These are phyloP conservation scores for Lithobius niger DNA, from an alignment of 1,140 invertebrate species.

Conservation along the genomic window DNA sequence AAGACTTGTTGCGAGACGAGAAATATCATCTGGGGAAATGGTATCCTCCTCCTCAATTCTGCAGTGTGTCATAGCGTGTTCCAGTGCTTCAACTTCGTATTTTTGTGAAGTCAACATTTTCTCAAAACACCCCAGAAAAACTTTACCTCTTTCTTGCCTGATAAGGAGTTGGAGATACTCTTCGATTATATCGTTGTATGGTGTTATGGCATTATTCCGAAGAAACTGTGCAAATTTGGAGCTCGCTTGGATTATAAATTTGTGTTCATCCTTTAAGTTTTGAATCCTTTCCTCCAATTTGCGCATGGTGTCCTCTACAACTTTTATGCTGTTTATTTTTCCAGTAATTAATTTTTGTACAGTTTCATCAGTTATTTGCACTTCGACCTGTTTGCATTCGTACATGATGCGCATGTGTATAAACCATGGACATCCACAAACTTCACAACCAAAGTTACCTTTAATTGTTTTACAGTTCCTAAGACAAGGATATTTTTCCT, in stretches of 20 bases:
- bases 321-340: background rate
- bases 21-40: no score
- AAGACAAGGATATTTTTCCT: background rate
- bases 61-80: no score
- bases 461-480: background rate
- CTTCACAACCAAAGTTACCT: background rate
- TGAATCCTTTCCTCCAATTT: background rate
- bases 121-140: background rate
- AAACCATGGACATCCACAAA: background rate
- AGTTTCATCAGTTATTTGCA: background rate
- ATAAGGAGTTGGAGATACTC: constrained; percentile 15
- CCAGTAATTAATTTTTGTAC: background rate
- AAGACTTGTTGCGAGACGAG: no score
- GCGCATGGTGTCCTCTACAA: background rate
- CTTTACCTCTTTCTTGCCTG: constrained; percentile 8
- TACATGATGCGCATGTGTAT: background rate
- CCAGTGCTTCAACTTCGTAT: no score
- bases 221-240: constrained; percentile 13
- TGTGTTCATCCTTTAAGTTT: background rate
- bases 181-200: constrained; percentile 15
- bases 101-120: no score
- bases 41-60: no score
- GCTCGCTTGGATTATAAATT: background rate
- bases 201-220: constrained; percentile 14
- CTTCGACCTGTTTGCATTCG: background rate